Base-by-base conservation (phyloP, 2,113 vertebrate species). In the Setophaga petechia region DNA sequence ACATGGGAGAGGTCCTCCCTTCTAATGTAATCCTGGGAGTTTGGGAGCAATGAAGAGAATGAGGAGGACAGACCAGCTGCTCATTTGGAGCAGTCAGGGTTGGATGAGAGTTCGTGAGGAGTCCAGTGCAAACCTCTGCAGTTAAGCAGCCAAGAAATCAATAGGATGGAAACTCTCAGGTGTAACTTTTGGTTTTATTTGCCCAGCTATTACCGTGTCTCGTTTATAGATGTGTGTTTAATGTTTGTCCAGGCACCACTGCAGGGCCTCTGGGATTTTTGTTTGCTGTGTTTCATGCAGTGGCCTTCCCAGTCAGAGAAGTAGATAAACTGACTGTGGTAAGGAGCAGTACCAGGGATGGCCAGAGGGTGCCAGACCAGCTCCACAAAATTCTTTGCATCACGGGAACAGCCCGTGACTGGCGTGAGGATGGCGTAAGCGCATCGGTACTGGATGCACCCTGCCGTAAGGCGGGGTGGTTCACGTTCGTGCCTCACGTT, bases 281-380 rank as follows among this genome's bases (percentile, higher is more conserved):
- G 17, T 46, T 74, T 21, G 44, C 30, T 35, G 18, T 21, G 52
- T 69, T 69, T 37, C n/a, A 3, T 15, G 28, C 5, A 0, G 4
- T 21, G 25, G 10, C 58, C 8, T 51, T 63, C 44, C 54, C 55
- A 19, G 3, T 43, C 12, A 6, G 0, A n/a, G 51, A n/a, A 66
- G 24, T 2, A 7, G 44, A 20, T 39, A 3, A 27, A 19, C 12
- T 12, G n/a, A 8, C 1, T 33, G 35, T 4, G 49, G 3, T 39
- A 14, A 51, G 33, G 5, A 1, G 73, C 71, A 72, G n/a, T 93
- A 65, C 66, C 25, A 37, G 6, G 63, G 37, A 9, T 7, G 76
- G 37, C 93, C 98, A 94, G 87, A 8, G 35, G 96, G 89, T 94
- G 98, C 51, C 98, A 97, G 7, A 5, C 33, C 88, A 95, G 89